phyloP scores from a whole-genome alignment of 2,113 vertebrate species.

The Myotis yumanensis region DNA sequence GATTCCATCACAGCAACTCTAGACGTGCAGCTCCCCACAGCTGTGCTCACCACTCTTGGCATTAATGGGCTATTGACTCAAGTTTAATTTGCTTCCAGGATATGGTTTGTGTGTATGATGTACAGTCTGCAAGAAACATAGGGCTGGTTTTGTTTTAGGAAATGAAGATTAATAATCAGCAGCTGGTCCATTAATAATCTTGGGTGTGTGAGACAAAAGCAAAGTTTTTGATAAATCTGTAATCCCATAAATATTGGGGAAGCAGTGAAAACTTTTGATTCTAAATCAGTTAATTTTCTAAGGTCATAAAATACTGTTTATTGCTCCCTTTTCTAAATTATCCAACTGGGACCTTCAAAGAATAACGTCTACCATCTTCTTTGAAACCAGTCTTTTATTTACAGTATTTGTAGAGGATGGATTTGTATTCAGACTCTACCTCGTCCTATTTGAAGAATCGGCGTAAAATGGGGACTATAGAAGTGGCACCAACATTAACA shows the following conservation, averaged over 20 bases:
- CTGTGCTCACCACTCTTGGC: neutral
- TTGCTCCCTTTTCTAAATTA: conserved; percentile 17
- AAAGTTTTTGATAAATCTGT: conserved; percentile 67
- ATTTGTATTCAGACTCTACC: neutral
- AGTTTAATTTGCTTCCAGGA: conserved; percentile 6
- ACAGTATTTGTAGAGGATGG: neutral
- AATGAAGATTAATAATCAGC: conserved; percentile 72
- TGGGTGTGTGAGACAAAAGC: conserved; percentile 35
- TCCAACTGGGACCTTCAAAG: neutral
- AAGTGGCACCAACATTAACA: neutral
- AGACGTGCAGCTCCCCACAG: neutral
- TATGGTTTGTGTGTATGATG: conserved; percentile 17
- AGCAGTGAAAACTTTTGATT: conserved; percentile 64
- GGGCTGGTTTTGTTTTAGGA: conserved; percentile 48
- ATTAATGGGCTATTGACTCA: neutral
- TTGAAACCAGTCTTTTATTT: neutral
- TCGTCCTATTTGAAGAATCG: neutral
- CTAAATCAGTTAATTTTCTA: conserved; percentile 66
- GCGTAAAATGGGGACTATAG: neutral
- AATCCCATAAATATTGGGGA: conserved; percentile 58
- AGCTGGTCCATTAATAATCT: conserved; percentile 62
- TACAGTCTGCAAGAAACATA: conserved; percentile 21
- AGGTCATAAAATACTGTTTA: conserved; percentile 62
- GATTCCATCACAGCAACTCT: neutral
- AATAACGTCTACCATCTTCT: neutral